Conservation (phyloP, 2,113 vertebrate genomes). For the Actinemys pallida region DNA sequence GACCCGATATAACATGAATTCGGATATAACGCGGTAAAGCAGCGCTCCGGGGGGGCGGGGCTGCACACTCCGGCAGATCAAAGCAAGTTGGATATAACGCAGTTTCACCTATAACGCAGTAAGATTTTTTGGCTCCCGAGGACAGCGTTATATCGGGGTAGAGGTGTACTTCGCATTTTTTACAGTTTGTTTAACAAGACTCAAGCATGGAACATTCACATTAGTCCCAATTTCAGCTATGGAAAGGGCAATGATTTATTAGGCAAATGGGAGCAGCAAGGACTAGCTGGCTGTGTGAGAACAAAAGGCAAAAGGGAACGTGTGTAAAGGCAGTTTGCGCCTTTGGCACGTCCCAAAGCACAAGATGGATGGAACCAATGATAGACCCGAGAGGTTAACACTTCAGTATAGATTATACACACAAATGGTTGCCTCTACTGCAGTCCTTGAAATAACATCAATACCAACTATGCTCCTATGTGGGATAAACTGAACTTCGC, state of each 20-base stretch:
- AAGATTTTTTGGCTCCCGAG: too few relatives aligned
- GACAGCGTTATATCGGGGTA: too few relatives aligned
- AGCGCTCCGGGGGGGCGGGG: too few relatives aligned
- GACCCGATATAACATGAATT: too few relatives aligned
- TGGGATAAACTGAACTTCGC: background rate
- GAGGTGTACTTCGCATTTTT: slow-evolving; percentile 16
- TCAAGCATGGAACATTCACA: slow-evolving; percentile 52
- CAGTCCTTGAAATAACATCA: background rate
- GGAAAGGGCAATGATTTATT: slow-evolving; percentile 67
- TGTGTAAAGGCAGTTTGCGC: background rate
- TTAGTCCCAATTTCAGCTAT: slow-evolving; percentile 52
- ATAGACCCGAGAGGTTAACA: slow-evolving; percentile 23
- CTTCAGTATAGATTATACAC: background rate
- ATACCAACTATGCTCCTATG: background rate
- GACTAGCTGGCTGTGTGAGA: slow-evolving; percentile 48
- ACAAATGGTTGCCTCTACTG: background rate
- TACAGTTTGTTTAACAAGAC: slow-evolving; percentile 63
- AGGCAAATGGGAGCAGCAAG: slow-evolving; percentile 58
- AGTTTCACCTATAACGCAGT: too few relatives aligned
- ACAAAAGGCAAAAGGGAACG: background rate
- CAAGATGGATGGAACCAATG: slow-evolving; percentile 32
- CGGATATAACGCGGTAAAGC: too few relatives aligned
- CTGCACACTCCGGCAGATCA: too few relatives aligned
- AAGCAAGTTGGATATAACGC: too few relatives aligned
- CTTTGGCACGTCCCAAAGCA: background rate